A percentile compares a stretch with the other conserved stretches of the same genome.
Conservation (phyloP, 2,113 vertebrate species). For the Alouatta palliata region DNA sequence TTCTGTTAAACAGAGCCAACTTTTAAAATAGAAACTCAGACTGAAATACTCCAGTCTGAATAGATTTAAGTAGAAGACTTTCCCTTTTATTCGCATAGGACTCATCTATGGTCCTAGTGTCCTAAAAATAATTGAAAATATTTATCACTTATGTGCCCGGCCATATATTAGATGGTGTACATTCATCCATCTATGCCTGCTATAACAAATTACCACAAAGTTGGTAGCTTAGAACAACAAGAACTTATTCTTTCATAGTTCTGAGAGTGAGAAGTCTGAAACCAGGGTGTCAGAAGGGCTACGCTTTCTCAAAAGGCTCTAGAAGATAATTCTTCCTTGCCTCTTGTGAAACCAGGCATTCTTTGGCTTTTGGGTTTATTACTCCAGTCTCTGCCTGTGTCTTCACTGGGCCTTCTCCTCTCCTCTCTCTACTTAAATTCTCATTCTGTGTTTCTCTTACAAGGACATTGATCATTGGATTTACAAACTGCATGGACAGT, state of each 20-base stretch:
- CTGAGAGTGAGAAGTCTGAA: neutral
- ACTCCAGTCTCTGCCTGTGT: neutral
- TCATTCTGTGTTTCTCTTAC: neutral
- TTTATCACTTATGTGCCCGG: neutral
- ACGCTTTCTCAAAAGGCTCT: neutral
- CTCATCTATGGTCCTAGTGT: neutral
- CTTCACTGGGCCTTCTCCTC: neutral
- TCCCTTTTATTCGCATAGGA: neutral
- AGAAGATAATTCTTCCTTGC: rapidly evolving
- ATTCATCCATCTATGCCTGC: neutral
- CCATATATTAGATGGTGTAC: neutral
- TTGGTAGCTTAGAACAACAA: neutral
- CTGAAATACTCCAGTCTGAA: neutral
- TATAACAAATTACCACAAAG: neutral
- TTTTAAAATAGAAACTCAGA: neutral
- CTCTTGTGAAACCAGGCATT: neutral
- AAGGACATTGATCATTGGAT: neutral
- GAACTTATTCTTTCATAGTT: neutral
- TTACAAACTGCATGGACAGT: neutral
- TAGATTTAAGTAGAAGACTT: neutral
- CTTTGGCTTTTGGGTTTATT: neutral
- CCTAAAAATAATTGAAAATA: neutral
- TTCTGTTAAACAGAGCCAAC: neutral
- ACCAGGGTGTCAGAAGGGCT: neutral
- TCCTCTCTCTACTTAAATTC: neutral